A percentile compares a stretch with the other conserved stretches of the same genome.
Conservation (phyloP, 2,113 vertebrate species). For the Trinectes maculatus region DNA sequence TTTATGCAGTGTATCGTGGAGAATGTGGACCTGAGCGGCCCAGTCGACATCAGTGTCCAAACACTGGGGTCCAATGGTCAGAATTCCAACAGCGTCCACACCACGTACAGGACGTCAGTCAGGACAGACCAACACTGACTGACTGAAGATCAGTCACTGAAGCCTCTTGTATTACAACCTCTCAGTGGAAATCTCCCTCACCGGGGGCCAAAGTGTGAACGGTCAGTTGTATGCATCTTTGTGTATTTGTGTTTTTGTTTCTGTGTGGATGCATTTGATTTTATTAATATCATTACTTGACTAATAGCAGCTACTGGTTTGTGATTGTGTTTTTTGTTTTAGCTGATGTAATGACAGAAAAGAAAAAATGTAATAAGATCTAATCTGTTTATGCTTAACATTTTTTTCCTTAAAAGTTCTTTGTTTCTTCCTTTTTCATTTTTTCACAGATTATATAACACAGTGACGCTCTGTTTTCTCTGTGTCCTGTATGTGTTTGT, state of each 20-base stretch:
- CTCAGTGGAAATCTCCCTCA: conserved; percentile 16
- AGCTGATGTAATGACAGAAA: too few relatives aligned
- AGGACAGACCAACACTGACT: conserved; percentile 10
- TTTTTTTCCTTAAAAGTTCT: background rate
- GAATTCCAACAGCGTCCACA: conserved; percentile 55
- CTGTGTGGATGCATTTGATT: background rate
- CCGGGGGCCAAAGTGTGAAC: conserved; percentile 13
- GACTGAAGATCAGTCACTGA: too few relatives aligned
- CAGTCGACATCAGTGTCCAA: conserved; percentile 60
- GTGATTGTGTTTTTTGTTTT: background rate
- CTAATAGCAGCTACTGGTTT: background rate
- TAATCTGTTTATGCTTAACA: too few relatives aligned
- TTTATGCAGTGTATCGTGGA: conserved; percentile 68
- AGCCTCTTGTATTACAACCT: too few relatives aligned
- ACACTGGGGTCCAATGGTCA: conserved; percentile 71
- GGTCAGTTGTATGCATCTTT: background rate
- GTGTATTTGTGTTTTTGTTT: background rate
- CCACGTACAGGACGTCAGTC: conserved; percentile 13
- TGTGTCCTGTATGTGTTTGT: conserved; percentile 29
- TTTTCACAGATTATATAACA: background rate
- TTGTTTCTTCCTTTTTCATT: background rate
- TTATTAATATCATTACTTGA: background rate
- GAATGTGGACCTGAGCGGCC: conserved; percentile 55
- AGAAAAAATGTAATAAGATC: too few relatives aligned
- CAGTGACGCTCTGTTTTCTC: conserved; percentile 18